Evolutionary conservation across 2,113 vertebrate genomes (phyloP).

Genomic region (Gobiocypris rarus): DNA sequence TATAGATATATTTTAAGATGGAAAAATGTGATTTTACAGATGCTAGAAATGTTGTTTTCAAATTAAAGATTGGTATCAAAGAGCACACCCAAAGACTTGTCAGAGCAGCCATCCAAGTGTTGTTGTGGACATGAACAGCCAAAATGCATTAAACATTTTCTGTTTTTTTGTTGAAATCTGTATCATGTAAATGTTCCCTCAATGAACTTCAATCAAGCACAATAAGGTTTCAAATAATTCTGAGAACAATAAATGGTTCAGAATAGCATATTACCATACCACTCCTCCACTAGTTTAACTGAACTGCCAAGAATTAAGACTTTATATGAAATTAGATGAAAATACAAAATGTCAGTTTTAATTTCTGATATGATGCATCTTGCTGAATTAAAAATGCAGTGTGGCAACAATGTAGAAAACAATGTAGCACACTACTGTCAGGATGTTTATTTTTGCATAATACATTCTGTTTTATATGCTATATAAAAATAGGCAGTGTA

Average conservation of each 20-base stretch:
- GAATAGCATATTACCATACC: not conserved
- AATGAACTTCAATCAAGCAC: too few species aligned
- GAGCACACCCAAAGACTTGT: too few species aligned
- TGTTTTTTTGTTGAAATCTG: too few species aligned
- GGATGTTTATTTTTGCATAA: not conserved
- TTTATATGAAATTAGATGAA: not conserved
- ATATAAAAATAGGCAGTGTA: not conserved
- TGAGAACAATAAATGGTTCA: not conserved
- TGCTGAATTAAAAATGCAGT: not conserved
- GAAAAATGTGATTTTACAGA: too few species aligned
- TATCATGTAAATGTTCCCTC: too few species aligned
- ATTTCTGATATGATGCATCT: not conserved
- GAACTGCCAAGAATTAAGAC: not conserved
- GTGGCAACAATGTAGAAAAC: not conserved
- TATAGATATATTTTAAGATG: too few species aligned
- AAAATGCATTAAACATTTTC: too few species aligned
- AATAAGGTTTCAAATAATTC: not conserved
- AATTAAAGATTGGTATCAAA: too few species aligned
- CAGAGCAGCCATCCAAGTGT: too few species aligned
- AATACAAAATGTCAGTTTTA: not conserved
- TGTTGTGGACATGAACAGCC: too few species aligned
- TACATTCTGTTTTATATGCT: not conserved
- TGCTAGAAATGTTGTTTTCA: too few species aligned
- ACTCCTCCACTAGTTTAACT: not conserved
- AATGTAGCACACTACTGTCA: not conserved